phyloP scores from a whole-genome alignment of 92 coral and sea anemone genomes.

The Porites evermanni region DNA sequence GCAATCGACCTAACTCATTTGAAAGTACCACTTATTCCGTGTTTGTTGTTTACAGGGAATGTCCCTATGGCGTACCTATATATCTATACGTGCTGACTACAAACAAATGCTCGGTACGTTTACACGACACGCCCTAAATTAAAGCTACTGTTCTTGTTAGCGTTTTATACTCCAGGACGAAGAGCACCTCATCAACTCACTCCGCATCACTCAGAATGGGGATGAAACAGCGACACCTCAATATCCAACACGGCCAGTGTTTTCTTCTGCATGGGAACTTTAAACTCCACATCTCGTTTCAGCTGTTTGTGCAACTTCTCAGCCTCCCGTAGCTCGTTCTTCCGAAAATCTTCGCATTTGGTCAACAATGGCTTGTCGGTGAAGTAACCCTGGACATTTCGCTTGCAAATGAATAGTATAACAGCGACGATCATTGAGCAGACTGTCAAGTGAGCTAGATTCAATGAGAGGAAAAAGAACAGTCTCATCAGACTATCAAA shows the following conservation, averaged over 20 bases:
- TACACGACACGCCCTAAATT: too few species aligned
- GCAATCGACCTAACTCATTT: too few species aligned
- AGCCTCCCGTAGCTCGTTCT: neutral
- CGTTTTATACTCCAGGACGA: neutral
- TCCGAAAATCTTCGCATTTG: neutral
- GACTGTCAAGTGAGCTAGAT: too few species aligned
- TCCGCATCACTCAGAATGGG: neutral
- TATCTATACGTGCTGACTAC: too few species aligned
- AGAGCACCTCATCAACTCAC: neutral
- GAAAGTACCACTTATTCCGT: too few species aligned
- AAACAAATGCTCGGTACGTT: too few species aligned
- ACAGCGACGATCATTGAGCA: neutral
- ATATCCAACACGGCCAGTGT: neutral
- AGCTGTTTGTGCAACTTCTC: neutral
- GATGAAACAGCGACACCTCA: neutral
- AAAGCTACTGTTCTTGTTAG: too few species aligned
- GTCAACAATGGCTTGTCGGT: neutral
- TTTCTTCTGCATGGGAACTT: neutral
- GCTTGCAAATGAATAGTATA: neutral
- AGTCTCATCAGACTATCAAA: too few species aligned
- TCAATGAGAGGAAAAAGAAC: too few species aligned
- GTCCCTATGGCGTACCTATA: too few species aligned
- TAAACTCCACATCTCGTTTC: neutral
- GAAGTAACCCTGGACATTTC: neutral
- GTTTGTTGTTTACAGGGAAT: too few species aligned